These are phyloP conservation scores for Gallinago solitaria DNA, from an alignment of 2,797 vertebrate genomes.

Conservation along the genomic window DNA sequence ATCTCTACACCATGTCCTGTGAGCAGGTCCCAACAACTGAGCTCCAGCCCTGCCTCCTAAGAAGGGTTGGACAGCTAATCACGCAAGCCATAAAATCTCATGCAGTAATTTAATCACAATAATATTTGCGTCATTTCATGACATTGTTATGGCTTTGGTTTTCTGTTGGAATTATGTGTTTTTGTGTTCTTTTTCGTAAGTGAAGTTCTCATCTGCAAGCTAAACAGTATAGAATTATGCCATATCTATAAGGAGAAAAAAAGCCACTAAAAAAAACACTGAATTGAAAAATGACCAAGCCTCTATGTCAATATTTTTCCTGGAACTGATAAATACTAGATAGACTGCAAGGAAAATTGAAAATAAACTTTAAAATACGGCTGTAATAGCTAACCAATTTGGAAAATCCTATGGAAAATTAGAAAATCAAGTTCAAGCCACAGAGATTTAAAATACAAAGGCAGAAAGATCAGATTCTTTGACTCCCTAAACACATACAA, in stretches of 20 bases:
- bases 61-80: background rate
- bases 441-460: slow-evolving; percentile 19
- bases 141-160: background rate
- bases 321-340: slow-evolving; percentile 46
- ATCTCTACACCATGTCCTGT: fast-evolving
- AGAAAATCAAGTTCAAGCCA: slow-evolving; percentile 20
- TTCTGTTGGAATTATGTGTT: background rate
- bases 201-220: background rate
- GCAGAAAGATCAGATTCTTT: slow-evolving; percentile 20
- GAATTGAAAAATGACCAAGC: slow-evolving; percentile 13
- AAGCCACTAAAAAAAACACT: background rate
- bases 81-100: background rate
- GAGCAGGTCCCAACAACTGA: background rate
- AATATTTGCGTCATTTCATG: background rate
- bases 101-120: background rate
- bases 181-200: background rate
- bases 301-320: slow-evolving; percentile 24
- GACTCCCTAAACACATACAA: background rate
- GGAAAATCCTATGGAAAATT: slow-evolving; percentile 27
- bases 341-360: background rate
- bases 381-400: slow-evolving; percentile 11
- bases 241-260: background rate
- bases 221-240: background rate
- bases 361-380: slow-evolving; percentile 6
- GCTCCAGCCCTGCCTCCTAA: background rate